phyloP scores from a whole-genome alignment of 2,113 vertebrate species.

The Triplophysa rosa region DNA sequence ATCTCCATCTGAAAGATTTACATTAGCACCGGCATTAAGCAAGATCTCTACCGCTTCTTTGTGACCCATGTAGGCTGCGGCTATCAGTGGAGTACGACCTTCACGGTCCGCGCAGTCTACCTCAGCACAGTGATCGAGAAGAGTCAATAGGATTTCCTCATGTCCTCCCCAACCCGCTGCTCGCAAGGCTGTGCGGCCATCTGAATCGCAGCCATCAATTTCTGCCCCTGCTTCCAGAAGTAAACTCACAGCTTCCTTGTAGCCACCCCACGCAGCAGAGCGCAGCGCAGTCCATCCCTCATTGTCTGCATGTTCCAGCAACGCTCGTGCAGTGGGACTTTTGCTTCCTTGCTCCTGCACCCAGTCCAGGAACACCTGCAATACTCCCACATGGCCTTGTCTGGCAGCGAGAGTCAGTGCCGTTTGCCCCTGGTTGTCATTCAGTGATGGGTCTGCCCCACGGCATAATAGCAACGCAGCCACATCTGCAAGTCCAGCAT shows the following conservation, averaged over 20 bases:
- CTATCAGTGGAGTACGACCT: slow-evolving; percentile 77
- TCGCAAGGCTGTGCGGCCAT: slow-evolving; percentile 77
- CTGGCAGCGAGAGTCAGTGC: slow-evolving; percentile 73
- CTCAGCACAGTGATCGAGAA: slow-evolving; percentile 69
- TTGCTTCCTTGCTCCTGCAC: slow-evolving; percentile 47
- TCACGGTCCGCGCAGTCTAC: slow-evolving; percentile 73
- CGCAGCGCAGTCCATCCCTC: slow-evolving; percentile 81
- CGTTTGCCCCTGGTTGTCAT: slow-evolving; percentile 76
- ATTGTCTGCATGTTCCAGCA: slow-evolving; percentile 73
- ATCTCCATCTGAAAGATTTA: slow-evolving; percentile 71
- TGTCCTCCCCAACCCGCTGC: slow-evolving; percentile 81
- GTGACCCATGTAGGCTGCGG: slow-evolving; percentile 81
- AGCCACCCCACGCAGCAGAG: slow-evolving; percentile 79
- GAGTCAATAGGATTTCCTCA: slow-evolving; percentile 70
- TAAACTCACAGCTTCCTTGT: slow-evolving; percentile 67
- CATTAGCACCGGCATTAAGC: slow-evolving; percentile 67
- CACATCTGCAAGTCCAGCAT: slow-evolving; percentile 66
- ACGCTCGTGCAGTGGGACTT: slow-evolving; percentile 29
- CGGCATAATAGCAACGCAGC: slow-evolving; percentile 66
- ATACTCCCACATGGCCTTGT: slow-evolving; percentile 69
- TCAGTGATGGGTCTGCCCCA: slow-evolving; percentile 68
- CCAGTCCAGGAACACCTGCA: slow-evolving; percentile 72
- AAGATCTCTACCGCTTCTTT: slow-evolving; percentile 71
- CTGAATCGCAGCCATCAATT: slow-evolving; percentile 73
- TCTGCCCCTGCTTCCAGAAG: slow-evolving; percentile 74